These are phyloP conservation scores for Darevskia nairensis DNA, from an alignment of 2,797 vertebrate genomes.

Conservation along the genomic window DNA sequence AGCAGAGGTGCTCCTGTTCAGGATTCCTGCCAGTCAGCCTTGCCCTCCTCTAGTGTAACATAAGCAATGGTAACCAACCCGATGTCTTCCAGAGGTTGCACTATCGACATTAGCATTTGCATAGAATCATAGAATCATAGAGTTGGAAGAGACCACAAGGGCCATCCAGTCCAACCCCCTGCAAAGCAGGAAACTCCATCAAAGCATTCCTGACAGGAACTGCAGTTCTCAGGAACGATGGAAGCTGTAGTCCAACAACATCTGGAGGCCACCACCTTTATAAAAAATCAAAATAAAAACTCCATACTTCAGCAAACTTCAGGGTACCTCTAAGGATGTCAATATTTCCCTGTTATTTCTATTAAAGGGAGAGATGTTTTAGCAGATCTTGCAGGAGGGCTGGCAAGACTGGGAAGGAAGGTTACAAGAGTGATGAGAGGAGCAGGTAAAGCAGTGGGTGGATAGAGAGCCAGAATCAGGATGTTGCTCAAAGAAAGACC, in stretches of 20 bases:
- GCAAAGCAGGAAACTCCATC: too few relatives aligned
- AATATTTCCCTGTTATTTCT: background rate
- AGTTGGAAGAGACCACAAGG: too few relatives aligned
- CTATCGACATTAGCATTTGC: background rate
- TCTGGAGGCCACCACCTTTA: background rate
- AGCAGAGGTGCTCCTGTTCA: background rate
- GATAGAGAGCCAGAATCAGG: background rate
- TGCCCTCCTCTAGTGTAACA: too few relatives aligned
- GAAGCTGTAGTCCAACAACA: background rate
- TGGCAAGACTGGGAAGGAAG: background rate
- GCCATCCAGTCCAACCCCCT: too few relatives aligned
- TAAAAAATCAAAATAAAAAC: too few relatives aligned
- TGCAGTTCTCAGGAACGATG: background rate
- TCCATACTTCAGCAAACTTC: too few relatives aligned
- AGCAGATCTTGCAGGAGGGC: background rate
- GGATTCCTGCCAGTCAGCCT: too few relatives aligned
- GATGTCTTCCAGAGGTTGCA: background rate
- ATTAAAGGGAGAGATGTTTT: background rate
- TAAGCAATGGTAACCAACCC: too few relatives aligned
- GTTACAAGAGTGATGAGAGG: too few relatives aligned
- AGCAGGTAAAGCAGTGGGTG: background rate
- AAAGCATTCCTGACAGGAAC: too few relatives aligned
- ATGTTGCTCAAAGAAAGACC: background rate
- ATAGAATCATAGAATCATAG: too few relatives aligned
- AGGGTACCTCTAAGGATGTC: too few relatives aligned